These are phyloP conservation scores for Hirtodrosophila duncani DNA, from an alignment of 2,888 invertebrate genomes.

Conservation along the genomic window DNA sequence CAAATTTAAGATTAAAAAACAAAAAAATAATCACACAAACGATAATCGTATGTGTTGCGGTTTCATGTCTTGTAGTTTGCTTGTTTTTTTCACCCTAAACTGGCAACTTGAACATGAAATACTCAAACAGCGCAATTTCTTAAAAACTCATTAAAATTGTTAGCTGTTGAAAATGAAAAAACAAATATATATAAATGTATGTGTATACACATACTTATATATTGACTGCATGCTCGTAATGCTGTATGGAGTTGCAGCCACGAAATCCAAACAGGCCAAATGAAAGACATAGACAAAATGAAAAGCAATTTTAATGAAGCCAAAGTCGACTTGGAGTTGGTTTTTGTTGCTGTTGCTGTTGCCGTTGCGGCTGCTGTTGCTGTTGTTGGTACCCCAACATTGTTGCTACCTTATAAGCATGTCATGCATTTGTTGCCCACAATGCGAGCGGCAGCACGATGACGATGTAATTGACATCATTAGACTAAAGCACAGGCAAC, in stretches of 20 bases:
- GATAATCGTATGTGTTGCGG: conserved; percentile 41
- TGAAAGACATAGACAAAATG: conserved; percentile 53
- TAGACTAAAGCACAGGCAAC: conserved; percentile 68
- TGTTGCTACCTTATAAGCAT: conserved; percentile 69
- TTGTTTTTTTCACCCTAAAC: conserved; percentile 41
- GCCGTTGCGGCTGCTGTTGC: conserved; percentile 38
- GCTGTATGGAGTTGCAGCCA: conserved; percentile 19
- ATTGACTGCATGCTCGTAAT: conserved; percentile 18
- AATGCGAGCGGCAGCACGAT: conserved; percentile 71
- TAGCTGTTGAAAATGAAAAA: no score
- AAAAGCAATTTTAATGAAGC: conserved; percentile 68
- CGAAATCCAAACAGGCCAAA: conserved; percentile 47
- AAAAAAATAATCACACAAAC: conserved; percentile 40
- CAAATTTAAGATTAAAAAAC: conserved; percentile 26
- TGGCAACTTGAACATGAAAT: conserved; percentile 39
- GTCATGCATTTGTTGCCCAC: conserved; percentile 65
- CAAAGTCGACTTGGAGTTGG: conserved; percentile 37
- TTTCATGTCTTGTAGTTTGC: conserved; percentile 21
- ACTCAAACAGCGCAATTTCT: conserved; percentile 56
- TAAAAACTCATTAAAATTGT: conserved; percentile 66
- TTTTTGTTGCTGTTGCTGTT: conserved; percentile 23
- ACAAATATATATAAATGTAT: conserved; percentile 15
- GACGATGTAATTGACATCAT: conserved; percentile 74
- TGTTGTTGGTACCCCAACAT: conserved; percentile 41
- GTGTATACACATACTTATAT: conserved; percentile 10